phyloP scores from a whole-genome alignment of 2,113 vertebrate genomes.

The Ophiodon elongatus region DNA sequence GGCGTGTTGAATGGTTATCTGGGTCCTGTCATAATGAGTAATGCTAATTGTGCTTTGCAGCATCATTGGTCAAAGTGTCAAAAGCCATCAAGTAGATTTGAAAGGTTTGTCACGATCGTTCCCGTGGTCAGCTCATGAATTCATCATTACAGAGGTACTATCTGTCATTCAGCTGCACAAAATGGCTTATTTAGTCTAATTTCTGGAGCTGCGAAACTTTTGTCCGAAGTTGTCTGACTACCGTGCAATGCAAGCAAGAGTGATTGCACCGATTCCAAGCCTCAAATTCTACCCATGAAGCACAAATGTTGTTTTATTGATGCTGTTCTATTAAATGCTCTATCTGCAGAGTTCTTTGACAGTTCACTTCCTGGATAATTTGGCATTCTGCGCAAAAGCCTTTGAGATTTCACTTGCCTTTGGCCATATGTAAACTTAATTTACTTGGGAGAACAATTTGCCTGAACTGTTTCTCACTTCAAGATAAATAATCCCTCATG shows the following conservation, averaged over 20 bases:
- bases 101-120: constrained; percentile 48
- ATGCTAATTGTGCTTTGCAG: constrained; percentile 73
- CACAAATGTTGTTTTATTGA: constrained; percentile 38
- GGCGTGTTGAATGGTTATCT: constrained; percentile 52
- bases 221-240: not conserved
- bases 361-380: constrained; percentile 61
- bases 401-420: constrained; percentile 61
- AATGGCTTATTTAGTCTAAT: not conserved
- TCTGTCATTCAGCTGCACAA: constrained; percentile 6
- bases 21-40: constrained; percentile 66
- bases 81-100: constrained; percentile 64
- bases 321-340: constrained; percentile 23
- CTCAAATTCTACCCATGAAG: not conserved
- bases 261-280: not conserved
- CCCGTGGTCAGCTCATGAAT: constrained; percentile 16
- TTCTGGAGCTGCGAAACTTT: not conserved
- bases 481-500: constrained; percentile 77
- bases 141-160: constrained; percentile 13
- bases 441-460: constrained; percentile 78
- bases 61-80: constrained; percentile 77
- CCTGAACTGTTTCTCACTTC: constrained; percentile 69
- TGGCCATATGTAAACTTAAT: constrained; percentile 71
- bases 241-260: not conserved
- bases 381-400: constrained; percentile 42
- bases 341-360: constrained; percentile 52